Evolutionary conservation across 1,140 invertebrate genomes (phyloP).

Genomic region (Aporrectodea caliginosa): DNA sequence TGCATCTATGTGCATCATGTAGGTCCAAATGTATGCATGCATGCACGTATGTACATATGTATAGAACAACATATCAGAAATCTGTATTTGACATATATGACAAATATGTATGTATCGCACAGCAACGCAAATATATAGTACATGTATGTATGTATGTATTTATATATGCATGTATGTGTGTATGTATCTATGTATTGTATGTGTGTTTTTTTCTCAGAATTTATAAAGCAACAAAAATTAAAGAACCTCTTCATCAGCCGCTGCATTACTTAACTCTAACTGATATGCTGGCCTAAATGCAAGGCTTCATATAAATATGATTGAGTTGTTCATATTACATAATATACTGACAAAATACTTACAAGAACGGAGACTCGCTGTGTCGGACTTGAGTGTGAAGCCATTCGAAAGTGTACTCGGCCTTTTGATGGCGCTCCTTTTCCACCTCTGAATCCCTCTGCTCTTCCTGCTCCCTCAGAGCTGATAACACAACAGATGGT

Average conservation of each 20-base stretch:
- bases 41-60: neutral
- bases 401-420: neutral
- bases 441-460: neutral
- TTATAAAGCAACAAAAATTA: neutral
- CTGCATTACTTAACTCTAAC: neutral
- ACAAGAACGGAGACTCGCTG: neutral
- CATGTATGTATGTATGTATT: too few species aligned
- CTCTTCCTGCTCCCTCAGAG: neutral
- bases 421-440: neutral
- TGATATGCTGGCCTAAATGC: too few species aligned
- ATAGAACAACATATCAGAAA: neutral
- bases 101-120: neutral
- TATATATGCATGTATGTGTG: too few species aligned
- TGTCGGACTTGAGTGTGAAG: neutral
- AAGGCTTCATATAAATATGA: neutral
- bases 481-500: neutral
- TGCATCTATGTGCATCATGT: neutral
- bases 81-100: neutral
- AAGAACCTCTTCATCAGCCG: neutral
- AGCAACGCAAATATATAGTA: neutral
- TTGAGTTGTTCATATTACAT: neutral
- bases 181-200: too few species aligned
- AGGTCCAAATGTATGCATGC: too few species aligned
- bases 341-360: neutral
- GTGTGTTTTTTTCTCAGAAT: too few species aligned